phyloP scores from a whole-genome alignment of 2,113 vertebrate genomes.

The Peromyscus polionotus region DNA sequence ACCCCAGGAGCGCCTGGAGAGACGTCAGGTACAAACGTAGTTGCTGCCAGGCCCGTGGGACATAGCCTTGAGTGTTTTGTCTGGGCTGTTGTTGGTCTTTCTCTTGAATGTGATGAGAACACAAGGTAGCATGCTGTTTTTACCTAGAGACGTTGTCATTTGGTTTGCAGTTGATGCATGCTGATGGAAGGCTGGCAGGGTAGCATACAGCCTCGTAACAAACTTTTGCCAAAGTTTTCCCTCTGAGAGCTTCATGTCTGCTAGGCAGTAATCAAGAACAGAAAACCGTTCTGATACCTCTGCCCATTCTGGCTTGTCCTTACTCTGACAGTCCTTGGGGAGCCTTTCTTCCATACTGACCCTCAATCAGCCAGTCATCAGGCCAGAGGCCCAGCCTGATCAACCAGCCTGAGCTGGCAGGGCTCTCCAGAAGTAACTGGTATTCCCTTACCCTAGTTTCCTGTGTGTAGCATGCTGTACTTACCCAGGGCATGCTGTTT shows the following conservation, averaged over 20 bases:
- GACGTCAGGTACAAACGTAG: constrained; percentile 73
- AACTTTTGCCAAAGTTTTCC: constrained; percentile 44
- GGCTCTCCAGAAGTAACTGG: constrained; percentile 51
- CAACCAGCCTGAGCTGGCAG: constrained; percentile 13
- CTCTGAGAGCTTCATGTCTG: background rate
- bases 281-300: constrained; percentile 44
- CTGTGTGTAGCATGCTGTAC: background rate
- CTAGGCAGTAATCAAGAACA: constrained; percentile 38
- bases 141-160: constrained; percentile 58
- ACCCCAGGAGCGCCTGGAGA: constrained; percentile 76
- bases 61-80: background rate
- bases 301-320: constrained; percentile 15
- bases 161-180: constrained; percentile 61
- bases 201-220: background rate
- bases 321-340: background rate
- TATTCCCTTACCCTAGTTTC: constrained; percentile 30
- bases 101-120: constrained; percentile 37
- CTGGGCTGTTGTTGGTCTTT: constrained; percentile 61
- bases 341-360: background rate
- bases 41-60: constrained; percentile 51
- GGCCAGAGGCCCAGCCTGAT: constrained; percentile 47
- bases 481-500: constrained; percentile 25
- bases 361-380: constrained; percentile 32
- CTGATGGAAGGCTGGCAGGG: constrained; percentile 55
- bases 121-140: constrained; percentile 70